Conservation (phyloP, 2,797 vertebrate genomes). For the Numenius phaeopus region DNA sequence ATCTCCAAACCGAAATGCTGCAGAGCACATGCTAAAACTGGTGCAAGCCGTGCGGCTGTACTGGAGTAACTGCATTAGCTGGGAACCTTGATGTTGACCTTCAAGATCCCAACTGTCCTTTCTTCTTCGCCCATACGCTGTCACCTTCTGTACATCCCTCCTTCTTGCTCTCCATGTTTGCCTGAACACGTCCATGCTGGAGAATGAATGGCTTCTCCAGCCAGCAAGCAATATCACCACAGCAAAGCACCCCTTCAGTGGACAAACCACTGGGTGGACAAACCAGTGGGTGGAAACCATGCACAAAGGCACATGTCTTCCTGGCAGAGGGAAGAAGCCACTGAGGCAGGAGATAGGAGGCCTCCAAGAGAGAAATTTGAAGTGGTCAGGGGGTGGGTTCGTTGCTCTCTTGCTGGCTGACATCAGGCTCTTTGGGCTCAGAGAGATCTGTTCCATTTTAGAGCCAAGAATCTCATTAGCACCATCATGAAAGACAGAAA, state of each 20-base stretch:
- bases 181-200: not conserved
- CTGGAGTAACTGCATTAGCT: not conserved
- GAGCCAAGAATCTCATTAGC: constrained; percentile 27
- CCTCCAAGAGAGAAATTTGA: too few species aligned
- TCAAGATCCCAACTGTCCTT: not conserved
- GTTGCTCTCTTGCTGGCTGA: not conserved
- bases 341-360: not conserved
- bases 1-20: not conserved
- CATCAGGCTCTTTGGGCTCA: not conserved
- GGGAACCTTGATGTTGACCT: not conserved
- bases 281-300: not conserved
- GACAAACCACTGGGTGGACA: not conserved
- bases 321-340: not conserved
- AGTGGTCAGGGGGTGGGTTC: not conserved
- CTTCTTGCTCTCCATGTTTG: not conserved
- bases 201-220: not conserved
- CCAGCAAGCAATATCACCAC: not conserved
- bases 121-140: not conserved
- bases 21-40: not conserved
- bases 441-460: not conserved
- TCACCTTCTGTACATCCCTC: not conserved
- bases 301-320: not conserved
- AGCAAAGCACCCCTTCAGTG: not conserved
- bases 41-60: not conserved
- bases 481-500: not conserved